Percentiles rank a stretch among this genome's conserved stretches.
Evolutionary conservation across 2,888 invertebrate species (phyloP).

Genomic region (Trichacis sp.): DNA sequence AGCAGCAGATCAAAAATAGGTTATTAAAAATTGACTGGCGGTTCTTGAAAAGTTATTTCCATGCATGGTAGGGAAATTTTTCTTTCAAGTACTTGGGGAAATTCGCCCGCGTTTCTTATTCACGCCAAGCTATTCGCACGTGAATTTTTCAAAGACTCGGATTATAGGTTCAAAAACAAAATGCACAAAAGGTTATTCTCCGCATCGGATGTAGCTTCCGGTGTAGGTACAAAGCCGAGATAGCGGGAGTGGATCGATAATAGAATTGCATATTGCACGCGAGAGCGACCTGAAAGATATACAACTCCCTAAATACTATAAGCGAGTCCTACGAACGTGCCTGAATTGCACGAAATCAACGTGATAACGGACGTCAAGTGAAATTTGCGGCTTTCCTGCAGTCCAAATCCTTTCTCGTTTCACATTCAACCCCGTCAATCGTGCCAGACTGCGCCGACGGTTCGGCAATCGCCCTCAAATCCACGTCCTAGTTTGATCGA

Average conservation of each 20-base stretch:
- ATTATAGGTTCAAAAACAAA: too few relatives aligned
- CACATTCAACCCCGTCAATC: background rate
- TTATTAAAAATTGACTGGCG: too few relatives aligned
- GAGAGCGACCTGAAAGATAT: conserved; percentile 55
- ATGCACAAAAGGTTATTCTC: background rate
- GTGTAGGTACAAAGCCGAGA: conserved; percentile 39
- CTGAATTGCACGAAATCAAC: conserved; percentile 37
- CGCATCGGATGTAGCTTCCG: conserved; percentile 25
- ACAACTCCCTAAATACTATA: conserved; percentile 47
- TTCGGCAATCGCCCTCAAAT: background rate
- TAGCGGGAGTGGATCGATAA: conserved; percentile 58
- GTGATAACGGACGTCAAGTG: conserved; percentile 34
- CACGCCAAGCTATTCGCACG: too few relatives aligned
- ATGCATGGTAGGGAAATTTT: too few relatives aligned
- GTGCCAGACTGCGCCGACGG: background rate
- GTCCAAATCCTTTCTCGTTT: conserved; percentile 4
- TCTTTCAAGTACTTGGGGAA: too few relatives aligned
- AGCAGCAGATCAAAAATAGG: too few relatives aligned
- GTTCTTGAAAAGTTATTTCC: too few relatives aligned
- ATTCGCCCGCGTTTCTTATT: too few relatives aligned
- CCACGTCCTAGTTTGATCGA: background rate
- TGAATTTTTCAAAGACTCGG: too few relatives aligned
- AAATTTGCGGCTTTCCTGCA: conserved; percentile 33
- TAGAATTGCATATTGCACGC: conserved; percentile 62
- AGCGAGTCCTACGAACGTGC: conserved; percentile 36